phyloP scores from a whole-genome alignment of 1,140 invertebrate genomes.

The Lepidurus arcticus region DNA sequence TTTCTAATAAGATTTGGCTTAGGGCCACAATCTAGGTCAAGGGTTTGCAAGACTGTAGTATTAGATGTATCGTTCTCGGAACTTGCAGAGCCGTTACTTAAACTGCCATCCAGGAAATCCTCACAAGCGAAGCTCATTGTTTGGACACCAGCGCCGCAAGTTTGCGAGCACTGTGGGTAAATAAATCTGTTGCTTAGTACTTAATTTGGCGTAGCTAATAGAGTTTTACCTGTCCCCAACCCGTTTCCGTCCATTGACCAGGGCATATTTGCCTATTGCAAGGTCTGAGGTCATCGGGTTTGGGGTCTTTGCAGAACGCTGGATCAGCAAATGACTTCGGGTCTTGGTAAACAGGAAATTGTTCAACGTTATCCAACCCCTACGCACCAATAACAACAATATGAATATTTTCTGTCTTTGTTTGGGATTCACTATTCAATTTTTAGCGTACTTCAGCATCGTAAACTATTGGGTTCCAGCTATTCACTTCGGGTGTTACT shows the following conservation, averaged over 20 bases:
- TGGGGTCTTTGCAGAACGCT: constrained; percentile 46
- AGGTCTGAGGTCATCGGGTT: constrained; percentile 37
- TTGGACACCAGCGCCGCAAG: constrained; percentile 50
- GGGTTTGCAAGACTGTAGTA: constrained; percentile 18
- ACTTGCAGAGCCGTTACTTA: constrained; percentile 12
- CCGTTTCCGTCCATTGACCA: constrained; percentile 40
- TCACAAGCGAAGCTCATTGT: constrained; percentile 46
- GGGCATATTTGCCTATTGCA: constrained; percentile 41
- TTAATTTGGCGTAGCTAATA: not conserved
- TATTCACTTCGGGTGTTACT: not conserved
- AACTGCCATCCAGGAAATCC: not conserved
- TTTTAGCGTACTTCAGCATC: constrained; percentile 13
- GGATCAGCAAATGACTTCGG: constrained; percentile 53
- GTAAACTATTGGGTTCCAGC: not conserved
- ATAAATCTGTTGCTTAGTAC: not conserved
- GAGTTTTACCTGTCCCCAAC: constrained; percentile 39
- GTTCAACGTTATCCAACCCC: constrained; percentile 27
- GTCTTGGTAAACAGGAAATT: constrained; percentile 27
- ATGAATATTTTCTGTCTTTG: not conserved
- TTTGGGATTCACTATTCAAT: not conserved
- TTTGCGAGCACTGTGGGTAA: constrained; percentile 48
- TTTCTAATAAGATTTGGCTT: constrained; percentile 39
- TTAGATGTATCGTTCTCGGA: not conserved
- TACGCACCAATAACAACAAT: not conserved
- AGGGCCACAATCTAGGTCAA: constrained; percentile 42